These are phyloP conservation scores for Meteorus cinctellus DNA, from an alignment of 2,888 invertebrate genomes.

Conservation along the genomic window DNA sequence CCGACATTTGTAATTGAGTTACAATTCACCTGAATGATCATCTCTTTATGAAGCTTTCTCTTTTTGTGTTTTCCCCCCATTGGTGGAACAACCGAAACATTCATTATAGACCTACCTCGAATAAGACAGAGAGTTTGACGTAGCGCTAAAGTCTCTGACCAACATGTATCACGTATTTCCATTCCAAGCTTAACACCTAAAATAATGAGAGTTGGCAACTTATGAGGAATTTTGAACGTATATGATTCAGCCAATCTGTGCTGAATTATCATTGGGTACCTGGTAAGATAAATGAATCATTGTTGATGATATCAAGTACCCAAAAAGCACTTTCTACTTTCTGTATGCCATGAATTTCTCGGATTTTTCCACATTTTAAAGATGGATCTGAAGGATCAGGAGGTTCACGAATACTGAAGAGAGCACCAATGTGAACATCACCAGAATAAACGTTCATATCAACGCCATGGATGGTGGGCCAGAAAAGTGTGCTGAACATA, in stretches of 20 bases:
- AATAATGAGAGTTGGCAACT: not conserved
- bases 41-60: too few relatives aligned
- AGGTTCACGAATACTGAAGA: constrained; percentile 64
- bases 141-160: not conserved
- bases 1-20: too few relatives aligned
- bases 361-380: constrained; percentile 61
- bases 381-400: constrained; percentile 59
- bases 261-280: constrained; percentile 47
- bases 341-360: constrained; percentile 64
- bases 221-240: not conserved
- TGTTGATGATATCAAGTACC: constrained; percentile 79
- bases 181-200: not conserved
- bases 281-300: constrained; percentile 57
- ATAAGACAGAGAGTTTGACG: too few relatives aligned
- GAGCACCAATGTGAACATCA: constrained; percentile 62
- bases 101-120: too few relatives aligned
- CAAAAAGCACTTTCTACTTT: constrained; percentile 63
- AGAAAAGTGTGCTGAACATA: constrained; percentile 32
- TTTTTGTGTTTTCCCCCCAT: too few relatives aligned
- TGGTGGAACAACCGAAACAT: too few relatives aligned
- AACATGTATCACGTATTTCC: not conserved
- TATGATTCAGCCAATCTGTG: not conserved
- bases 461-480: constrained; percentile 43
- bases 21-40: too few relatives aligned
- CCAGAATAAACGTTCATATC: constrained; percentile 60